Percentiles rank a stretch among this genome's conserved stretches.
Evolutionary conservation across 1,140 invertebrate genomes (phyloP).

Genomic region (Ceratosolen fusciceps): DNA sequence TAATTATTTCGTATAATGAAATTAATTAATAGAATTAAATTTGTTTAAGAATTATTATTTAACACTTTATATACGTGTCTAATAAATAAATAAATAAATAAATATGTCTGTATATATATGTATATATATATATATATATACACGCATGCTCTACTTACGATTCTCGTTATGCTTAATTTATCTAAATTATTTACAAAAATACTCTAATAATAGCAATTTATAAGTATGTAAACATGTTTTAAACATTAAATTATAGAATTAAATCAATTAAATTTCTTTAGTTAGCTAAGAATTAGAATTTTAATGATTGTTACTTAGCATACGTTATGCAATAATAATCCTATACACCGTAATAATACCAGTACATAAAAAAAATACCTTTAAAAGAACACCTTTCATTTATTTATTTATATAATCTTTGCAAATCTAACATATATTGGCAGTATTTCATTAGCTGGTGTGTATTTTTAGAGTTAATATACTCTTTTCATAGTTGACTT

Average conservation of each 20-base stretch:
- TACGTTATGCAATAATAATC: conserved; percentile 41
- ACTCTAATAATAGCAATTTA: conserved; percentile 15
- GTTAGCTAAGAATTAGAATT: conserved; percentile 34
- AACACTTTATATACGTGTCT: too few species aligned
- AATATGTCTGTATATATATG: conserved; percentile 20
- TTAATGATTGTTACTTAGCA: conserved; percentile 32
- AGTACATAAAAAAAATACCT: conserved; percentile 55
- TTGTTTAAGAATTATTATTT: too few species aligned
- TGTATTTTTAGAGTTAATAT: conserved; percentile 53
- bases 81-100: conserved; percentile 19
- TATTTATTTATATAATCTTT: conserved; percentile 2
- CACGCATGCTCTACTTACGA: conserved; percentile 32
- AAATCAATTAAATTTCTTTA: conserved; percentile 40
- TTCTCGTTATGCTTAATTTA: conserved; percentile 44
- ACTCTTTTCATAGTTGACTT: conserved; percentile 33
- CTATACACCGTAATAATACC: conserved; percentile 54
- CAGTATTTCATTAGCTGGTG: conserved; percentile 69
- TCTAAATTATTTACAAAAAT: conserved; percentile 47
- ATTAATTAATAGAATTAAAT: too few species aligned
- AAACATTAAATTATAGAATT: conserved; percentile 47
- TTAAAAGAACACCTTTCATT: neutral
- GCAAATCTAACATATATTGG: conserved; percentile 66
- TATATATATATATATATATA: conserved; percentile 24
- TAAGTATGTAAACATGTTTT: conserved; percentile 39
- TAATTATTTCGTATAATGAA: too few species aligned